Conservation (phyloP, 1,140 invertebrate genomes). For the Eumeta japonica region DNA sequence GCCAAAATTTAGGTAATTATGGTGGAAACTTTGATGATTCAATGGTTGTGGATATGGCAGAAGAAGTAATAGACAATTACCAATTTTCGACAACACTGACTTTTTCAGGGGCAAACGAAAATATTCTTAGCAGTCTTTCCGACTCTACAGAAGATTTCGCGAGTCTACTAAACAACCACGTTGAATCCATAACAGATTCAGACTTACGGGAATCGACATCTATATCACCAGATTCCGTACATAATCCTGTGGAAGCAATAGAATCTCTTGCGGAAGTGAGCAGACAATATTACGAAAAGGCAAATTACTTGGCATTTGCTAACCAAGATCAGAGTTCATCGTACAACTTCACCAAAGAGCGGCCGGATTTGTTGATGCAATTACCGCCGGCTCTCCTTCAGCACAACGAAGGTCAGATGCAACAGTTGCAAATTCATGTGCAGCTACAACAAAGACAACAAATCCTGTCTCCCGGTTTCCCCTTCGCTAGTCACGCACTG, state of each 20-base stretch:
- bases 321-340: conserved; percentile 54
- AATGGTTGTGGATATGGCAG: conserved; percentile 79
- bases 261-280: conserved; percentile 68
- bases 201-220: conserved; percentile 61
- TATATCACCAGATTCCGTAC: conserved; percentile 64
- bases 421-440: conserved; percentile 70
- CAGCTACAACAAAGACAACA: conserved; percentile 64
- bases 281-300: conserved; percentile 58
- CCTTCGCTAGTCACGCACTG: conserved; percentile 66
- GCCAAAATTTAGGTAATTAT: conserved; percentile 60
- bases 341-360: conserved; percentile 45
- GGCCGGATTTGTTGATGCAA: conserved; percentile 51
- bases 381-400: conserved; percentile 45
- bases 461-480: conserved; percentile 68
- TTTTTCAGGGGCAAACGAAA: conserved; percentile 74
- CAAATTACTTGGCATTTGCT: conserved; percentile 52
- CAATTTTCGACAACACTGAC: conserved; percentile 80
- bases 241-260: conserved; percentile 68
- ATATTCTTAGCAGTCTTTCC: conserved; percentile 50
- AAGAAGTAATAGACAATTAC: conserved; percentile 73
- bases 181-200: conserved; percentile 62
- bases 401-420: conserved; percentile 60
- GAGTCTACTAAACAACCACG: conserved; percentile 66
- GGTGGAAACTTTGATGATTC: conserved; percentile 71
- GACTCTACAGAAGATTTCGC: conserved; percentile 67